phyloP scores from a whole-genome alignment of 1,140 invertebrate genomes.

The Drosophila ambigua region DNA sequence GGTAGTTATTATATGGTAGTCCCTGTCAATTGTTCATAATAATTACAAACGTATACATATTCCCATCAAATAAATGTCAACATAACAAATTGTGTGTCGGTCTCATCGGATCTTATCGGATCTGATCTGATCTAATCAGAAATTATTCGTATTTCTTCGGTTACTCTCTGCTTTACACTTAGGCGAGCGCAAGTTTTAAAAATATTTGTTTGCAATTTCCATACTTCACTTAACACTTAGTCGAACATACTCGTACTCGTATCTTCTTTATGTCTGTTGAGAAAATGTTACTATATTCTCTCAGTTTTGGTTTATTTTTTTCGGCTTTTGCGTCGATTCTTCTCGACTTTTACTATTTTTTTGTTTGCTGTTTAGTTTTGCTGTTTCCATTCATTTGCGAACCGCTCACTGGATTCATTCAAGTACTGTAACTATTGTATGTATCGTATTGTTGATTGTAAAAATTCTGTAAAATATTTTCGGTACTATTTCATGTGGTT shows the following conservation, averaged over 20 bases:
- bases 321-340: constrained; percentile 42
- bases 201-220: constrained; percentile 60
- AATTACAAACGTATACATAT: constrained; percentile 51
- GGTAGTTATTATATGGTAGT: constrained; percentile 74
- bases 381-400: constrained; percentile 34
- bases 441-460: constrained; percentile 47
- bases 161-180: constrained; percentile 33
- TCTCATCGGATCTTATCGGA: constrained; percentile 13
- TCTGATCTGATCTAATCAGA: constrained; percentile 35
- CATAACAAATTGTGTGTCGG: constrained; percentile 65
- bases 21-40: constrained; percentile 81
- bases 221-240: constrained; percentile 68
- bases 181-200: constrained; percentile 70
- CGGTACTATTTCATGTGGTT: constrained; percentile 72
- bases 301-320: constrained; percentile 61
- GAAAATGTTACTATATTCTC: constrained; percentile 74
- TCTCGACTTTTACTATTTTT: constrained; percentile 68
- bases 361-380: constrained; percentile 42
- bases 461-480: constrained; percentile 79
- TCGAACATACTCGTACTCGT: constrained; percentile 47
- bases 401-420: constrained; percentile 38
- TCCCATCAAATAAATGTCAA: constrained; percentile 64
- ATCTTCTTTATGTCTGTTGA: constrained; percentile 36
- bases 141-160: constrained; percentile 28
- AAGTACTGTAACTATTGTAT: constrained; percentile 24